Evolutionary conservation across 2,888 invertebrate genomes (phyloP), one percentile per base, ranked within the genome.

Genomic region (Xylocampa areola): DNA sequence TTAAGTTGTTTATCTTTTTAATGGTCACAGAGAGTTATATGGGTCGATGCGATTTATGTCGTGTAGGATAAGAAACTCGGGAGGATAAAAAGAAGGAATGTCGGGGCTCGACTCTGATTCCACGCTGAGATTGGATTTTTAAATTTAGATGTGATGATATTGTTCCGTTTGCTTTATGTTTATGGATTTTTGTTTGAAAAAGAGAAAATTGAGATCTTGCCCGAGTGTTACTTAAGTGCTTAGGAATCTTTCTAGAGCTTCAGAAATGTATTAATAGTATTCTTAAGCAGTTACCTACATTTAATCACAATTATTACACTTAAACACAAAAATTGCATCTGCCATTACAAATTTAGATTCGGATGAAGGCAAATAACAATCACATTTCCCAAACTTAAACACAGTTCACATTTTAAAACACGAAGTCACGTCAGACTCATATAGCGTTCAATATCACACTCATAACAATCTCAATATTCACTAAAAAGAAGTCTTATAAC

Each of bases 1-100:
- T 94, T 92, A 94, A 93, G 93, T 92, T 92, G 91, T 92, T 92
- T 94, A 93, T 94, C 94, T 94, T 92, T 92, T 91, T 93, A 93
- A 94, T 93, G 92, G 91, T 65, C 80, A 51, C 53, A 65, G 81
- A 90, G 94, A 94, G 91, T 92, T 94, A 94, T 92, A 88, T 77
- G 92, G 92, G 92, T 91, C 86, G 88, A 68, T 63, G 62, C 84
- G 91, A 92, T 93, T 94, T 93, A 93, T 91, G 86, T 79, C 75
- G 80, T 81, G 83, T 79, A 82, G 92, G 91, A 91, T 92, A 91
- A 91, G 89, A 83, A 78, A 77, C 77, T 80, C 76, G 81, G 85
- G 54, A 69, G 82, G 80, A 87, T 87, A 87, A 90, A 87, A 87
- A 85, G 83, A 77, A 87, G 81, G 90, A 90, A 91, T 88, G 87